phyloP scores from a whole-genome alignment of 2,888 invertebrate species.

The Scaptomyza caliginosa region DNA sequence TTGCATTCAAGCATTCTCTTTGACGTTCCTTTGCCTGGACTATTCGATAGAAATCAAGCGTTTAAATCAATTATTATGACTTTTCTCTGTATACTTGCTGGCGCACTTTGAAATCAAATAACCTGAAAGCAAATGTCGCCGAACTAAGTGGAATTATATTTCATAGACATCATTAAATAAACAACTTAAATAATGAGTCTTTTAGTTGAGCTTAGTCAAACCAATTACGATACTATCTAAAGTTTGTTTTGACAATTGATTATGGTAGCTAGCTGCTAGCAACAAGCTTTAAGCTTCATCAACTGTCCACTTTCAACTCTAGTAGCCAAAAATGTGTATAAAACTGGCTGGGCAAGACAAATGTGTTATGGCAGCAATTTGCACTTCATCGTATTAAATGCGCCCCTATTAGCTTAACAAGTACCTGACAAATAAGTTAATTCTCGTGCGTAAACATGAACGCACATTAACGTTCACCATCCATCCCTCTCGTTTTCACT shows the following conservation, averaged over 20 bases:
- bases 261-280: background rate
- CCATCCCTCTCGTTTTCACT: background rate
- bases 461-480: slow-evolving; percentile 61
- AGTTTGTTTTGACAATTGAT: background rate
- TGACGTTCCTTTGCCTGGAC: background rate
- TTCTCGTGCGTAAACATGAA: slow-evolving; percentile 73
- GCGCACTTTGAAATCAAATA: background rate
- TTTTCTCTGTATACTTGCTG: background rate
- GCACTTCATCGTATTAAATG: slow-evolving; percentile 73
- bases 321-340: background rate
- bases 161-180: background rate
- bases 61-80: slow-evolving; percentile 40
- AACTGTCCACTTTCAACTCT: background rate
- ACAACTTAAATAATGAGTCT: background rate
- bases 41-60: slow-evolving; percentile 30
- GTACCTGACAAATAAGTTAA: slow-evolving; percentile 81
- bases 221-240: background rate
- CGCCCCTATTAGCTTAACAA: slow-evolving; percentile 77
- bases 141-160: background rate
- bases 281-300: background rate
- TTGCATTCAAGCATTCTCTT: slow-evolving; percentile 18
- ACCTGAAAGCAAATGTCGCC: background rate
- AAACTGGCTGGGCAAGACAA: slow-evolving; percentile 19
- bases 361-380: slow-evolving; percentile 62
- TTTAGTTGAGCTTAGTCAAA: background rate